Evolutionary conservation across 1,140 invertebrate genomes (phyloP).

Genomic region (Nixonia krombeini): DNA sequence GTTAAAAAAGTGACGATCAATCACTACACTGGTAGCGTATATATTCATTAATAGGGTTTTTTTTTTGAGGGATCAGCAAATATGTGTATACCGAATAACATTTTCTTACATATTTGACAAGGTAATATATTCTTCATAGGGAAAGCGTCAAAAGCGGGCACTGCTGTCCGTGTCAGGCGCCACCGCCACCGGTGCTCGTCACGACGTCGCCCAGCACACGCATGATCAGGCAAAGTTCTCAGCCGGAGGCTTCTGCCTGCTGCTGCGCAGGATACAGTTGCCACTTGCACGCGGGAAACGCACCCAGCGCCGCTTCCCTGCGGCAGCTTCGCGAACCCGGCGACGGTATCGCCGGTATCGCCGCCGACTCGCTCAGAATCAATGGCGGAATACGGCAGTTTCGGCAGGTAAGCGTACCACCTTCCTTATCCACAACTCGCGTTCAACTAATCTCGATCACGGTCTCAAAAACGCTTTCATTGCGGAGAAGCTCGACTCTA

Average conservation of each 20-base stretch:
- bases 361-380: conserved; percentile 95
- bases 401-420: conserved; percentile 84
- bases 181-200: conserved; percentile 78
- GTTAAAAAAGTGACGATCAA: too few relatives aligned
- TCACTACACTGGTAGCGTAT: too few relatives aligned
- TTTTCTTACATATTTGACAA: too few relatives aligned
- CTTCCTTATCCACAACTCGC: conserved; percentile 3
- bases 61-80: too few relatives aligned
- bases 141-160: conserved; percentile 70
- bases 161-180: conserved; percentile 75
- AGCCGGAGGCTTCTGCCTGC: conserved; percentile 84
- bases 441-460: not conserved
- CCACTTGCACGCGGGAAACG: conserved; percentile 63
- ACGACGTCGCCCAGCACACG: conserved; percentile 78
- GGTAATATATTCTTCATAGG: conserved; percentile 50
- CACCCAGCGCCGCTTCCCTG: conserved; percentile 78
- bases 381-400: conserved; percentile 97
- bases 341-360: conserved; percentile 95
- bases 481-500: too few relatives aligned
- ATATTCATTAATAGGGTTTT: too few relatives aligned
- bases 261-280: conserved; percentile 77
- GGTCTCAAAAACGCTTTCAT: too few relatives aligned
- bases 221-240: conserved; percentile 91
- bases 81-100: too few relatives aligned
- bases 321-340: conserved; percentile 85